phyloP scores from a whole-genome alignment of 2,797 vertebrate genomes.

The Microctenopoma lineatum region DNA sequence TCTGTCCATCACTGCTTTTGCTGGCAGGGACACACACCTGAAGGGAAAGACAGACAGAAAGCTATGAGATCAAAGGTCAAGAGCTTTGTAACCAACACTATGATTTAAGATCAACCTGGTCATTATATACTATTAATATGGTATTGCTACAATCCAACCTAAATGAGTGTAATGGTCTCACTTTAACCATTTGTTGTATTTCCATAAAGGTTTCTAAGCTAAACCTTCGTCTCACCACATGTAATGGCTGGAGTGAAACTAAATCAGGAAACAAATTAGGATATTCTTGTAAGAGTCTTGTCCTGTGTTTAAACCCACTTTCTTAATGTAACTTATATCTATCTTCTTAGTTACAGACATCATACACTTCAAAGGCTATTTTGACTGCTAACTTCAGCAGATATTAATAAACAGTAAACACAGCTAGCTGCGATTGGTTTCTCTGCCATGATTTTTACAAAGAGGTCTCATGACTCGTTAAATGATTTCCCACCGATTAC shows the following conservation, averaged over 20 bases:
- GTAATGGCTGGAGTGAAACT: not conserved
- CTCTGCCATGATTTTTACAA: not conserved
- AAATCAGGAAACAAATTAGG: not conserved
- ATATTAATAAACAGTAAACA: not conserved
- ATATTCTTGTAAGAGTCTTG: not conserved
- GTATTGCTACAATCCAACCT: not conserved
- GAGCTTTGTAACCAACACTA: not conserved
- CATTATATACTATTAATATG: not conserved
- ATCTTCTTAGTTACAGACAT: not conserved
- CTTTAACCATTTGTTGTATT: not conserved
- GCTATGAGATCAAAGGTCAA: conserved; percentile 41
- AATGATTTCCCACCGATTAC: conserved; percentile 32
- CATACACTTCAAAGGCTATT: conserved; percentile 29
- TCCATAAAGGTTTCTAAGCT: not conserved
- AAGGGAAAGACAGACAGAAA: conserved; percentile 22
- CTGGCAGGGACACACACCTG: conserved; percentile 41
- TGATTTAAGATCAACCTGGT: not conserved
- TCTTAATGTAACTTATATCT: not conserved
- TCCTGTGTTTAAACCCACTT: not conserved
- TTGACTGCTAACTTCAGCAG: conserved; percentile 42
- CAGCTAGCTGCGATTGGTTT: not conserved
- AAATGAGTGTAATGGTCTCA: not conserved
- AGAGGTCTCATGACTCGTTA: not conserved
- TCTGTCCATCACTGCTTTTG: conserved; percentile 84
- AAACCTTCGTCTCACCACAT: not conserved